phyloP scores from a whole-genome alignment of 2,888 invertebrate species.

The Coleophora deauratella region DNA sequence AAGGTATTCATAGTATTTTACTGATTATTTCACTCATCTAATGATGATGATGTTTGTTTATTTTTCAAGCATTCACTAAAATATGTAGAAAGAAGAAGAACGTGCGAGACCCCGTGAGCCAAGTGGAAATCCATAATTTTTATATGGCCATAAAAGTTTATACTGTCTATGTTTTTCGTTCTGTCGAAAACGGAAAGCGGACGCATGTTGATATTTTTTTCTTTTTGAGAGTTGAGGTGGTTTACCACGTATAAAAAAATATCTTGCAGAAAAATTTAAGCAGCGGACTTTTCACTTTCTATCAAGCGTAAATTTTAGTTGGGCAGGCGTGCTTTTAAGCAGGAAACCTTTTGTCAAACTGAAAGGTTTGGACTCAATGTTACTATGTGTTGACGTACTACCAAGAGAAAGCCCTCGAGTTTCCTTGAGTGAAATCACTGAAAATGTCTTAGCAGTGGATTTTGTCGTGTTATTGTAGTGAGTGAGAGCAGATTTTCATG shows the following conservation, averaged over 20 bases:
- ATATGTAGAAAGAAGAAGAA: no score
- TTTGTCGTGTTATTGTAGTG: neutral
- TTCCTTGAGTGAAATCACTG: conserved; percentile 18
- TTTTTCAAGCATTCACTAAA: no score
- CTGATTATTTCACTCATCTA: no score
- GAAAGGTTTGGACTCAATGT: conserved; percentile 21
- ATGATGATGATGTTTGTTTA: no score
- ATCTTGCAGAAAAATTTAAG: no score
- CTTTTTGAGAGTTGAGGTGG: neutral
- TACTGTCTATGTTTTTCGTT: conserved; percentile 9
- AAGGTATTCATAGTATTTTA: no score
- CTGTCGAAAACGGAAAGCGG: conserved; percentile 23
- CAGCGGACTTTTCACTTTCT: no score
- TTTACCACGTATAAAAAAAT: no score
- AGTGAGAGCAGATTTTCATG: conserved; percentile 10
- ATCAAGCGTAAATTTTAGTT: no score
- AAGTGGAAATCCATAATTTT: conserved; percentile 39
- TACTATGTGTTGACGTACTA: conserved; percentile 49
- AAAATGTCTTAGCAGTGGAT: conserved; percentile 40
- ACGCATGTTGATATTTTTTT: conserved; percentile 43
- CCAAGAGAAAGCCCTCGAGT: conserved; percentile 51
- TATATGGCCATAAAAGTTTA: neutral
- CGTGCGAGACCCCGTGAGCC: no score
- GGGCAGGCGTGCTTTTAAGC: no score
- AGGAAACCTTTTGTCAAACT: conserved; percentile 14